Evolutionary conservation across 2,888 invertebrate genomes (phyloP), one percentile per base, ranked within the genome.

Genomic region (Meiosimyza platycephala): DNA sequence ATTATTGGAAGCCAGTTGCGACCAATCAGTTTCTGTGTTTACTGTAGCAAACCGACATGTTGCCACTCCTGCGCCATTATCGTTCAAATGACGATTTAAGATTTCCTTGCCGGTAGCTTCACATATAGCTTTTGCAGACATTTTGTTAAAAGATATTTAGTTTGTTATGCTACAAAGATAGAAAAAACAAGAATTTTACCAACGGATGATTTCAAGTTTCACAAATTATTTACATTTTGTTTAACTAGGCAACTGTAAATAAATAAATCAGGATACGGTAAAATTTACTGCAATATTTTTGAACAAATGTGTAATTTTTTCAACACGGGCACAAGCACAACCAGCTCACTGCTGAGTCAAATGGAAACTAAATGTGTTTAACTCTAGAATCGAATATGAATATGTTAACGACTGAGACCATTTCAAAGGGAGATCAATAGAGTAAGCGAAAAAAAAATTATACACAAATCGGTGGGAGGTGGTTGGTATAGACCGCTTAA

Each of bases 71-170:
- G 93, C 92, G 1, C 93, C 92, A 66, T 91, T 91, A 1, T 90
- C 83, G 66, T 85, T 84, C 83, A 97, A 90, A 84, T 94, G 92
- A 83, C 94, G 92, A 88, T 96, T 97, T 76, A 98, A 92, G 68
- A 98, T 90, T 83, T 94, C 93, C 88, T 98, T 98, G 81, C 98
- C 98, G 70, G 95, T 94, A 76, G 95, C 96, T 90, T 98, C 98
- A 85, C 94, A 91, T 83, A 98, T 96, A 73, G 98, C 98, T 90
- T 98, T 98, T 69, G 98, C 98, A 79, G 98, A 96, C 98, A 98
- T 98, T 77, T 85, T 89, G 7, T 6, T 65, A 2, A 51, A n/a
- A 51, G n/a, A 48, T 28, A 47, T 12, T 22, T 60, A 62, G 59
- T 51, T 71, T 33, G 5, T 40, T 40, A 40, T 40, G 40, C 40